Evolutionary conservation across 1,140 invertebrate genomes (phyloP).

Genomic region (Andricus grossulariae): DNA sequence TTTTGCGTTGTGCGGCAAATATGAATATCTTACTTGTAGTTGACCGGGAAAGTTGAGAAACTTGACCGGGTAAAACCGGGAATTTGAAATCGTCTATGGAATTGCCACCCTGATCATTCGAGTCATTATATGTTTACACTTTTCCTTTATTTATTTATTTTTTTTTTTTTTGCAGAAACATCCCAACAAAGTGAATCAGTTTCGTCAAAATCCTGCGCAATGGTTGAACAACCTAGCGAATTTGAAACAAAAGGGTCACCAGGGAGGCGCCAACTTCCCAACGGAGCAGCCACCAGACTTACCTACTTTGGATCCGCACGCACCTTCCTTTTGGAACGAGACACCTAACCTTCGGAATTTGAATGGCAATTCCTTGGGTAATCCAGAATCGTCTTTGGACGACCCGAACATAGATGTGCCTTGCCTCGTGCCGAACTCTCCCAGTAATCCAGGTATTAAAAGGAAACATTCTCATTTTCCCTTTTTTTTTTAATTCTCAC

Average conservation of each 20-base stretch:
- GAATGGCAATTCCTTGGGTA: slow-evolving; percentile 72
- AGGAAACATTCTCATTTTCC: slow-evolving; percentile 37
- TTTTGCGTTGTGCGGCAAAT: too few relatives aligned
- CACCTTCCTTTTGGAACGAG: slow-evolving; percentile 73
- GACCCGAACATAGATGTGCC: slow-evolving; percentile 76
- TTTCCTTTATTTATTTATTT: not conserved
- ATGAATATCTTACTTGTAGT: too few relatives aligned
- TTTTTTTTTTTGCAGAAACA: slow-evolving; percentile 81
- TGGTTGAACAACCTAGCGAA: slow-evolving; percentile 88
- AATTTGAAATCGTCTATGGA: too few relatives aligned
- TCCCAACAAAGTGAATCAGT: slow-evolving; percentile 91
- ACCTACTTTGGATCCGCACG: slow-evolving; percentile 72
- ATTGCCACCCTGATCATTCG: too few relatives aligned
- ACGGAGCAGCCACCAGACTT: slow-evolving; percentile 72
- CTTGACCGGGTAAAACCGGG: too few relatives aligned
- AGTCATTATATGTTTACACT: slow-evolving; percentile 32
- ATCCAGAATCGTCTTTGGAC: slow-evolving; percentile 73
- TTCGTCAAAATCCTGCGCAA: slow-evolving; percentile 88
- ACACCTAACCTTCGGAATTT: slow-evolving; percentile 71
- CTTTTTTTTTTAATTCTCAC: too few relatives aligned
- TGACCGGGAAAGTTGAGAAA: too few relatives aligned
- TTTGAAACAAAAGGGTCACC: slow-evolving; percentile 82
- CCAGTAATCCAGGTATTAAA: slow-evolving; percentile 69
- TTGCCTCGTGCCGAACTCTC: slow-evolving; percentile 75
- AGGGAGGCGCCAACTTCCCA: slow-evolving; percentile 70